A percentile compares a stretch with the other conserved stretches of the same genome.
phyloP scores from a whole-genome alignment of 1,140 invertebrate genomes.

The Drosophila trapezifrons region DNA sequence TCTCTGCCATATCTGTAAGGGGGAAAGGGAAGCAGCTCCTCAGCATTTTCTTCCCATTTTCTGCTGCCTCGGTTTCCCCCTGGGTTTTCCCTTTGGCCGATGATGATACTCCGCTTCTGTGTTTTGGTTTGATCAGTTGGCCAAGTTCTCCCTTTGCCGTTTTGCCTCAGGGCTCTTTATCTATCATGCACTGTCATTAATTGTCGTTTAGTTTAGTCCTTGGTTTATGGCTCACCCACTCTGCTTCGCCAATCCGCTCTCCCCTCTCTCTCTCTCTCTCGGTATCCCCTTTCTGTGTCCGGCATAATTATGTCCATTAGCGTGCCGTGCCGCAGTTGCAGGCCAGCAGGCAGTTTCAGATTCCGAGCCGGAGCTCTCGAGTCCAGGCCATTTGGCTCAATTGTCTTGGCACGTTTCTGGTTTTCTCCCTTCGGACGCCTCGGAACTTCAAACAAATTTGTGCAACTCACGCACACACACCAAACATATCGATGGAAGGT shows the following conservation, averaged over 20 bases:
- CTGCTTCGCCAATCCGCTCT: not conserved
- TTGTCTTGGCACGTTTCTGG: constrained; percentile 64
- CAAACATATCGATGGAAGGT: constrained; percentile 20
- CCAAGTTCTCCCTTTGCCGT: constrained; percentile 25
- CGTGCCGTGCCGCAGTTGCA: constrained; percentile 48
- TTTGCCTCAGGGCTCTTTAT: constrained; percentile 23
- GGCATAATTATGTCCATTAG: constrained; percentile 75
- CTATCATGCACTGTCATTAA: constrained; percentile 67
- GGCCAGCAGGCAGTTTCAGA: constrained; percentile 34
- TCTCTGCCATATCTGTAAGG: constrained; percentile 22
- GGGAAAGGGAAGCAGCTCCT: constrained; percentile 21
- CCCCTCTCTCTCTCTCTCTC: not conserved
- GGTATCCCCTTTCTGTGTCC: constrained; percentile 7
- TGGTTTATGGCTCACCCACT: constrained; percentile 39
- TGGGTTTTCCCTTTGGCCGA: not conserved
- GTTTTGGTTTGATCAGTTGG: constrained; percentile 48
- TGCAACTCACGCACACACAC: constrained; percentile 59
- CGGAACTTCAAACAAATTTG: constrained; percentile 68
- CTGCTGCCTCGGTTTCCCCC: not conserved
- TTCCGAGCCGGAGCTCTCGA: constrained; percentile 8
- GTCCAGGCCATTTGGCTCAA: constrained; percentile 51
- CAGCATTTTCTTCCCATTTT: constrained; percentile 21
- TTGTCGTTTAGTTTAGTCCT: constrained; percentile 67
- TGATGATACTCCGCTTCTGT: constrained; percentile 18
- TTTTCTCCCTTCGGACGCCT: constrained; percentile 25